Evolutionary conservation across 2,888 invertebrate species (phyloP), one percentile per base, ranked within the genome.

Genomic region (Drosophila neonasuta): DNA sequence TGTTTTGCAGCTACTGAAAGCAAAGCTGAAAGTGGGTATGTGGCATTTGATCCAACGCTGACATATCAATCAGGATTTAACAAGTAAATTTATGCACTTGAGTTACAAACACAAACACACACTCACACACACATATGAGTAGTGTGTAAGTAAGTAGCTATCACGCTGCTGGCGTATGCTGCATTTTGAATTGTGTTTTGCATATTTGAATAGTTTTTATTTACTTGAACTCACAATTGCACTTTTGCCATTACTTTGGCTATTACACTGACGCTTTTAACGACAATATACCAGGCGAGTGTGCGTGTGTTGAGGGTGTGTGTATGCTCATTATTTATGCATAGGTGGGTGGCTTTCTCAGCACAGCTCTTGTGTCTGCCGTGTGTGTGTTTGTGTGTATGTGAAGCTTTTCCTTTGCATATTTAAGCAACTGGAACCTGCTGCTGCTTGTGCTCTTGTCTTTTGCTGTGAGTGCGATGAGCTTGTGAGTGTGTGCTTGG

Each of bases 41-140:
- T 42, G 39, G 46, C 49, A 24, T 46, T 54, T 68, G 66, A 71
- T 57, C 70, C 61, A 57, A 57, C 61, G 79, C 71, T 80, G 81
- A 74, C 73, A 79, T 87, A 88, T 89, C 89, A 88, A 88, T 88
- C 88, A 87, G 85, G 79, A 78, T 76, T 88, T 89, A 81, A 80
- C 83, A 84, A 80, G 77, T 68, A 84, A 87, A 87, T 88, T 84
- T 89, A 88, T 89, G 89, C 87, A 86, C 88, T 83, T 80, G 72
- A 79, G 81, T 50, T 68, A 55, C 54, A 68, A 63, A 51, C 58
- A 39, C 55, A 51, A 42, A 44, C 48, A 48, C 51, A 29, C 49
- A 62, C 51, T 44, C 34, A 50, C 34, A 39, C 2, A 57, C n/a
- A 55, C 46, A 13, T 20, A 48, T 7, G 4, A 24, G 24, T 24